Evolutionary conservation across 2,888 invertebrate genomes (phyloP).

Genomic region (Torymus auratus): DNA sequence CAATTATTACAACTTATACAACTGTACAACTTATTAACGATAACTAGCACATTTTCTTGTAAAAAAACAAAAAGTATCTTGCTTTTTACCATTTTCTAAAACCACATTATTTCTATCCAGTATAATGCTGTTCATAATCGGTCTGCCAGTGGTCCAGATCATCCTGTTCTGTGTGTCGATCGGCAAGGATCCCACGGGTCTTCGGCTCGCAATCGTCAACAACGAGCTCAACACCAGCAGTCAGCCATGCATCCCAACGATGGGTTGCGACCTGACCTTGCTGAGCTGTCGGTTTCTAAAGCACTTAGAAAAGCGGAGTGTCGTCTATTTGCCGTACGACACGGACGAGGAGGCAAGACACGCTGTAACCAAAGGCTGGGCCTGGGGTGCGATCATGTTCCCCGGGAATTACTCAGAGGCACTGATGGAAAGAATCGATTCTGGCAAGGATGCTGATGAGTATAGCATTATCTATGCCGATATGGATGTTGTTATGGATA

Average conservation of each 20-base stretch:
- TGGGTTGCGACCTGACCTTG: constrained; percentile 81
- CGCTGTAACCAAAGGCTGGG: constrained; percentile 84
- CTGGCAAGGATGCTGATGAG: constrained; percentile 80
- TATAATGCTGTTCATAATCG: constrained; percentile 90
- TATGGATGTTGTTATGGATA: constrained; percentile 86
- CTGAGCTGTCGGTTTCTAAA: constrained; percentile 89
- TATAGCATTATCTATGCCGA: constrained; percentile 82
- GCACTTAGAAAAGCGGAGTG: constrained; percentile 82
- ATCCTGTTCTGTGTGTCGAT: constrained; percentile 92
- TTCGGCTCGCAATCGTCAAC: constrained; percentile 89
- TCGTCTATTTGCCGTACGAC: constrained; percentile 81
- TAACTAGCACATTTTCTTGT: not conserved
- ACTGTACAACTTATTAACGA: not conserved
- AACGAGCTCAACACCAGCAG: constrained; percentile 80
- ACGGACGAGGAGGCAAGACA: constrained; percentile 81
- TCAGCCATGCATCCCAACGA: constrained; percentile 69
- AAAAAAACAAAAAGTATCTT: not conserved
- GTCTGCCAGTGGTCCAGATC: constrained; percentile 91
- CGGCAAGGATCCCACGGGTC: constrained; percentile 89
- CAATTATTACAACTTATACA: no score
- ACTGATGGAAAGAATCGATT: constrained; percentile 81
- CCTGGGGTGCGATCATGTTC: constrained; percentile 88
- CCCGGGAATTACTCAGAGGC: constrained; percentile 86
- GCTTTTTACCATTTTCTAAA: not conserved
- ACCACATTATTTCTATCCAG: constrained; percentile 76